Evolutionary conservation across 2,797 vertebrate genomes (phyloP), one percentile per base, ranked within the genome.

Genomic region (Mergus octosetaceus): DNA sequence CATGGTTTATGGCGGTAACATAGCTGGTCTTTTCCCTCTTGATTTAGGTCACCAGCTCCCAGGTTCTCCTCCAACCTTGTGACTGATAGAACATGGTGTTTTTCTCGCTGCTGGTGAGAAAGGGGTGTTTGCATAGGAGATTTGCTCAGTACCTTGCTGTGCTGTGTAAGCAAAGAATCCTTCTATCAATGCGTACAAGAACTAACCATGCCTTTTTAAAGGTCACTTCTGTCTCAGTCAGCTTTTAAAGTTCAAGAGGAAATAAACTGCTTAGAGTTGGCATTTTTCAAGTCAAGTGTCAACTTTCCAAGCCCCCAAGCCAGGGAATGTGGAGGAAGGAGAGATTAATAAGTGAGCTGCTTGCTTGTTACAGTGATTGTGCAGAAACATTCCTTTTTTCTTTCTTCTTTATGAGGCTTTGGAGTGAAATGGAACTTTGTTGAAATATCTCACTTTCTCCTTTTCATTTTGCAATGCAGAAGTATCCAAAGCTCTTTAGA

Each of bases 241-340:
- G 95, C 94, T 97, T 97, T 97, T 97, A 97, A 97, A 98, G 98
- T 98, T 98, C 97, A 97, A 95, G 97, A 98, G 97, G 97, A 98
- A 97, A 98, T 97, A 97, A 98, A 97, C 96, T 97, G 95, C 97
- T 97, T 89, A 78, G 96, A 96, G 96, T 96, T 98, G 97, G 97
- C 97, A 97, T 98, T 98, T 98, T 97, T 98, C 97, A 97, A 98
- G 97, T 96, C 97, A 94, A 96, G 96, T 97, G 97, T 97, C 98
- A 97, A 94, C 96, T 95, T 97, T 95, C 87, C 39, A 89, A 94
- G 96, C 93, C 95, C 95, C 89, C 80, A 30, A 28, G 91, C 91
- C 87, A 95, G 56, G 45, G 54, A 85, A 85, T 68, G 85, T 7
- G 13, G 93, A 94, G 78, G 95, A 91, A 87, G 88, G 71, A 89